Conservation (phyloP, 2,113 vertebrate genomes). For the Oncorhynchus gorbuscha region DNA sequence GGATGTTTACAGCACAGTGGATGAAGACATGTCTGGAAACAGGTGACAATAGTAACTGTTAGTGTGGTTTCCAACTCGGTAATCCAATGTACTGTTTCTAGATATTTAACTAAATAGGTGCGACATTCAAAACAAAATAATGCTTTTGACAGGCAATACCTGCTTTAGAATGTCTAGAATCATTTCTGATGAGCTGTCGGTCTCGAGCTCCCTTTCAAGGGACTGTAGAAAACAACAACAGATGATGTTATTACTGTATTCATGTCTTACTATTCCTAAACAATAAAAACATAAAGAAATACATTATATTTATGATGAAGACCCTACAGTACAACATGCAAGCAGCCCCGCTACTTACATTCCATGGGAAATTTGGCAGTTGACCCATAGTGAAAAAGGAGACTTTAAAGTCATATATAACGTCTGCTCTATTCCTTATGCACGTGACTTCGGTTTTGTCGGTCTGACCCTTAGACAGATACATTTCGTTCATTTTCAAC, state of each 20-base stretch:
- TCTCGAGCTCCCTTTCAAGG: conserved; percentile 59
- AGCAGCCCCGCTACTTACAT: conserved; percentile 51
- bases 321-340: background rate
- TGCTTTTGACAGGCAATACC: conserved; percentile 38
- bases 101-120: background rate
- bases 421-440: background rate
- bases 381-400: conserved; percentile 70
- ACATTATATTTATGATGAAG: no score
- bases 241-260: no score
- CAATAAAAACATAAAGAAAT: no score
- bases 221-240: conserved; percentile 38
- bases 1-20: conserved; percentile 78
- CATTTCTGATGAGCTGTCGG: conserved; percentile 49
- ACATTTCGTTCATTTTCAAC: background rate
- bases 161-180: conserved; percentile 63
- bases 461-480: background rate
- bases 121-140: background rate
- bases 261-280: background rate
- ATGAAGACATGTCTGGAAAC: conserved; percentile 82
- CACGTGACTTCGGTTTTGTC: no score
- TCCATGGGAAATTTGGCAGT: conserved; percentile 67
- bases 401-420: conserved; percentile 50
- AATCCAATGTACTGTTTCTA: background rate
- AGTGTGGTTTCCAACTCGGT: background rate
- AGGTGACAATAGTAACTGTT: background rate